phyloP scores from a whole-genome alignment of 2,888 invertebrate genomes.

The Metallyticus violacea region DNA sequence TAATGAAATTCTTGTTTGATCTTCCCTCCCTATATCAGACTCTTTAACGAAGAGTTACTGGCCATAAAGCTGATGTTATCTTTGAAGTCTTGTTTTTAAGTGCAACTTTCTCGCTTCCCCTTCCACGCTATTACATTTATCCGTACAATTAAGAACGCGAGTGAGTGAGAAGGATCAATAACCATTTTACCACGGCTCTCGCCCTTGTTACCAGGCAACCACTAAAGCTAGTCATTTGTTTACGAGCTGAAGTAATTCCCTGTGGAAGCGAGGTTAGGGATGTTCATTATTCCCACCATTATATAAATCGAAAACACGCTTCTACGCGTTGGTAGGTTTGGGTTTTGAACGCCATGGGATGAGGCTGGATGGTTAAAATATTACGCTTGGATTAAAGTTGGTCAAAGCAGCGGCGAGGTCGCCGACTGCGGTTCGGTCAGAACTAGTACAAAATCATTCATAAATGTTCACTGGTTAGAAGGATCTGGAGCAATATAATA shows the following conservation, averaged over 20 bases:
- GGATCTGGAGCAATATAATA: no score
- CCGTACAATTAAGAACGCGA: not conserved
- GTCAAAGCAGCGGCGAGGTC: not conserved
- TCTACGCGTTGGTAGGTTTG: not conserved
- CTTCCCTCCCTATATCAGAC: not conserved
- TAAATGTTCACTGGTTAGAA: not conserved
- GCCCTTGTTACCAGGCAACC: not conserved
- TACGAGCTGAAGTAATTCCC: not conserved
- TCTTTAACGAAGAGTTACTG: not conserved
- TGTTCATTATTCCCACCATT: not conserved
- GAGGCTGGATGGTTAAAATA: not conserved
- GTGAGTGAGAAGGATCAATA: not conserved
- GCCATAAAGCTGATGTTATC: not conserved
- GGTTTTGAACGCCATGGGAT: not conserved
- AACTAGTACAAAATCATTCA: not conserved
- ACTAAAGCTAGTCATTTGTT: not conserved
- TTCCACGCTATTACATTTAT: not conserved
- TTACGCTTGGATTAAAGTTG: not conserved
- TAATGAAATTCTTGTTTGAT: not conserved
- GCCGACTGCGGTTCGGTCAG: not conserved
- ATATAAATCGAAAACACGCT: not conserved
- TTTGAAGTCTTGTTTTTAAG: not conserved
- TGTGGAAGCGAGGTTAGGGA: not conserved
- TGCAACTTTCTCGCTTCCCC: not conserved
- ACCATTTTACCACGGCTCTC: not conserved